phyloP scores from a whole-genome alignment of 2,113 vertebrate genomes.

The Corythornis cristatus region DNA sequence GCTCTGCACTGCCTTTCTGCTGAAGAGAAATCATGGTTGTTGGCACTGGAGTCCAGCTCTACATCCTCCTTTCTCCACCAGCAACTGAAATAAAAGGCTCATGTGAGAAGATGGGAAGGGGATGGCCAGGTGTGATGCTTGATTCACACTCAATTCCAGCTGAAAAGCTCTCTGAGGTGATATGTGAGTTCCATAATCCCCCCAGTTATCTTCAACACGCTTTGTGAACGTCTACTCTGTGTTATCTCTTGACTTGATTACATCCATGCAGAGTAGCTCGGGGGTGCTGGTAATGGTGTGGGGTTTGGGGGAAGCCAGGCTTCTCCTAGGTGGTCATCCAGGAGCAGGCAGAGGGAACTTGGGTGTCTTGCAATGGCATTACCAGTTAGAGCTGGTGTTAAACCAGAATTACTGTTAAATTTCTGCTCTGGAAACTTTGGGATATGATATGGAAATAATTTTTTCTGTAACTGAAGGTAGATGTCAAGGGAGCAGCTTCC shows the following conservation, averaged over 20 bases:
- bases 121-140: neutral
- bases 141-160: neutral
- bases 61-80: neutral
- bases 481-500: neutral
- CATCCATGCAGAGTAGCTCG: rapidly evolving
- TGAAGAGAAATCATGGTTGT: rapidly evolving
- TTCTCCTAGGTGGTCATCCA: rapidly evolving
- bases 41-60: neutral
- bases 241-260: neutral
- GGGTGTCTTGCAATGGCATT: neutral
- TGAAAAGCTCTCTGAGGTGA: neutral
- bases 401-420: neutral
- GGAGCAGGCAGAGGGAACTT: neutral
- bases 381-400: neutral
- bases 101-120: rapidly evolving
- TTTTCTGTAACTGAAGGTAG: neutral
- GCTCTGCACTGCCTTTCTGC: rapidly evolving
- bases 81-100: neutral
- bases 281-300: too few species aligned
- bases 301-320: neutral
- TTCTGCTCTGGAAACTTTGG: neutral
- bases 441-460: neutral
- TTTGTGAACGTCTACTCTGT: neutral
- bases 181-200: neutral
- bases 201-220: too few species aligned